Evolutionary conservation across 1,140 invertebrate genomes (phyloP), one percentile per base, ranked within the genome.

Genomic region (Tyrophagus putrescentiae): DNA sequence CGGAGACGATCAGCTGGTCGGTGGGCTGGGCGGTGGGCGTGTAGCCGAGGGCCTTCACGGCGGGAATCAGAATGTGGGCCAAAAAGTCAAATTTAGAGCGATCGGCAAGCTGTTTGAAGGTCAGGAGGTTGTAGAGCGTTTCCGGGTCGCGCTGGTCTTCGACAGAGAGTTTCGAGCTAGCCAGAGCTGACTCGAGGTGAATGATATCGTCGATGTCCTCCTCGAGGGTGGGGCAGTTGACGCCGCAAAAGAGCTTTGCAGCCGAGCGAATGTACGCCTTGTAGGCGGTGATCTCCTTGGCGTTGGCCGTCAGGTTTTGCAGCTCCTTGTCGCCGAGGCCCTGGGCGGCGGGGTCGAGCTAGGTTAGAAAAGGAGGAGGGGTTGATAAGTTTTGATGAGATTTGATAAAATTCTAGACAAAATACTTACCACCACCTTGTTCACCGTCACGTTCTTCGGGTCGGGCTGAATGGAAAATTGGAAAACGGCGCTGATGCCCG

Each of bases 301-400:
- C 45, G 18, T 48, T 48, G 23, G 7, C 45, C 23, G 45, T 48
- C 9, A 48, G 18, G 31, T 48, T 48, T 48, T 18, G 45, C 31
- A 48, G 31, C 31, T 48, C 45, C 7, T 48, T 18, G 31, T 48
- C 45, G 31, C 45, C 45, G 31, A 48, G 45, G 31, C 45, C 45
- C 23, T 25, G 31, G 13, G 45, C 23, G 9, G 45, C 18, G 23
- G 45, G 18, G 18, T 48, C 45, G 45, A 48, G 7, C 45, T 48
- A 48, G 23, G 7, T 18, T 25, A 48, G 13, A 48, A 48, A 9
- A 48, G 31, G 9, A 48, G n/a, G n/a, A n/a, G n/a, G n/a, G n/a
- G 31, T 39, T 39, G 36, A 13, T 39, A 13, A 39, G 31, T 7
- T 18, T 7, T 25, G 18, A n/a, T n/a, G n/a, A n/a, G n/a, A n/a